Percentiles rank a stretch among this genome's conserved stretches.
Evolutionary conservation across 2,888 invertebrate genomes (phyloP).

Genomic region (Pristionchus exspectatus): DNA sequence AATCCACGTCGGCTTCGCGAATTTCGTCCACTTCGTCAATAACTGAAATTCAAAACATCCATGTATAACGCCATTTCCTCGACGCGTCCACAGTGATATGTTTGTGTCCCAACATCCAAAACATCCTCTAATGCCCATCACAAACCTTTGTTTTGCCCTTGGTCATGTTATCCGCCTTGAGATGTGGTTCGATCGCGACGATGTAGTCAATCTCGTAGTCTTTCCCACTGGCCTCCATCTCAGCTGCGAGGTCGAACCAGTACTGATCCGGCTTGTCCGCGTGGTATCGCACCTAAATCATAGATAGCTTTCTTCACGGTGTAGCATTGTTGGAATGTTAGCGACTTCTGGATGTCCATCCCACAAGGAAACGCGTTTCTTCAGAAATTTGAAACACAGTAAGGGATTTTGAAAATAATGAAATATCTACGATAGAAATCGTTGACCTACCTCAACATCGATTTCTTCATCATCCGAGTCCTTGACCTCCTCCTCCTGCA

Average conservation of each 20-base stretch:
- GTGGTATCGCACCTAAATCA: not conserved
- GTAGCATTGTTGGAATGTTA: no score
- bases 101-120: no score
- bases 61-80: not conserved
- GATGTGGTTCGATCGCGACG: not conserved
- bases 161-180: not conserved
- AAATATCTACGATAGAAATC: not conserved
- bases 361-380: no score
- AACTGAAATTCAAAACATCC: not conserved
- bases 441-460: not conserved
- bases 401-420: no score
- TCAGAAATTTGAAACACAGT: no score
- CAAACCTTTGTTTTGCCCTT: not conserved
- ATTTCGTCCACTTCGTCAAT: conserved; percentile 14
- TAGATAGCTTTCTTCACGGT: no score
- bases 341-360: no score
- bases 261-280: not conserved
- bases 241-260: not conserved
- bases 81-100: not conserved
- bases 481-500: not conserved
- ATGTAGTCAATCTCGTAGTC: conserved; percentile 22
- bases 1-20: not conserved
- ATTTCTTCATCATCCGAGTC: not conserved
- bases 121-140: not conserved
- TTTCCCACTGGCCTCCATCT: not conserved